These are phyloP conservation scores for Microplitis manilae DNA, from an alignment of 2,888 invertebrate genomes.

Conservation along the genomic window DNA sequence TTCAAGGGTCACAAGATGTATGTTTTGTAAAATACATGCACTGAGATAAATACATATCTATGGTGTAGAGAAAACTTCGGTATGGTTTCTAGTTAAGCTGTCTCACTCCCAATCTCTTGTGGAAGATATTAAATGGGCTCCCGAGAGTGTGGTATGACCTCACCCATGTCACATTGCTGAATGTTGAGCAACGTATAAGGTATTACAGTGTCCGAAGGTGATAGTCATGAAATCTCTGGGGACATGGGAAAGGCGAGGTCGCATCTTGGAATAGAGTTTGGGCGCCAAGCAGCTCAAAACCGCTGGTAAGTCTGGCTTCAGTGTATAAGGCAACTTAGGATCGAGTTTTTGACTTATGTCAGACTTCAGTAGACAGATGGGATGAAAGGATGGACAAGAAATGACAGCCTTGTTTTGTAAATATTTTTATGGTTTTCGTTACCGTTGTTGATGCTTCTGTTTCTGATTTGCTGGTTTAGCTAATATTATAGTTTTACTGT, in stretches of 20 bases:
- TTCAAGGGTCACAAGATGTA: slow-evolving; percentile 18
- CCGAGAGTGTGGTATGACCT: slow-evolving; percentile 61
- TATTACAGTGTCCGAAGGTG: slow-evolving; percentile 48
- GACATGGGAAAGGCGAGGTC: slow-evolving; percentile 35
- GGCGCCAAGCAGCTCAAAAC: neutral
- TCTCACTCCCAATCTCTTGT: slow-evolving; percentile 6
- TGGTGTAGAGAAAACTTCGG: slow-evolving; percentile 17
- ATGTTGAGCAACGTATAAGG: slow-evolving; percentile 50
- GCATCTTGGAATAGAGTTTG: neutral
- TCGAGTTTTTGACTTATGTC: neutral
- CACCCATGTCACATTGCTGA: slow-evolving; percentile 50
- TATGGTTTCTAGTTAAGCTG: neutral
- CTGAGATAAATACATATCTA: slow-evolving; percentile 18
- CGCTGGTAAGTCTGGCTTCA: neutral
- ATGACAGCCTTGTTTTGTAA: neutral
- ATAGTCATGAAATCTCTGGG: slow-evolving; percentile 49
- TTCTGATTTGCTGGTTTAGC: neutral
- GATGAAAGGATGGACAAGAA: neutral
- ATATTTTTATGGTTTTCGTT: neutral
- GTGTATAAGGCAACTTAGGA: neutral
- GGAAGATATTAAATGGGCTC: slow-evolving; percentile 62
- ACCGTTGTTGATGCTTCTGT: neutral
- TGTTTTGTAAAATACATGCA: slow-evolving; percentile 26
- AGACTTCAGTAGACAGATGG: neutral
- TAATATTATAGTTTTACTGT: neutral